Evolutionary conservation across 2,888 invertebrate genomes (phyloP).

Genomic region (Alloplasta piceator): DNA sequence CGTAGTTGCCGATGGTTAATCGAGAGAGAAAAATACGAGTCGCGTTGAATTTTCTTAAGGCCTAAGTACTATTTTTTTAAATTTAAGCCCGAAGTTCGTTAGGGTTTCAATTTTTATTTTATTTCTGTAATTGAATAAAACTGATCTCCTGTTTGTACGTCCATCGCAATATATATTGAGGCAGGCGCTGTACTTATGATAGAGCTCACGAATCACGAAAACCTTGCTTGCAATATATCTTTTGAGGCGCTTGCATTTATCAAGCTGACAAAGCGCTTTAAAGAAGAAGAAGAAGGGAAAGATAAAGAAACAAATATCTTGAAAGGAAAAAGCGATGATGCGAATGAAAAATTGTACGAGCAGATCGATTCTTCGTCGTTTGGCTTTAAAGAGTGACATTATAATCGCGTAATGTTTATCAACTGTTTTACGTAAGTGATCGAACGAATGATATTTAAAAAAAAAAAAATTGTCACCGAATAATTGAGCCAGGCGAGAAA

Average conservation of each 20-base stretch:
- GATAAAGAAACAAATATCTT: constrained; percentile 16
- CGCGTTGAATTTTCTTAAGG: constrained; percentile 53
- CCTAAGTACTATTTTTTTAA: constrained; percentile 53
- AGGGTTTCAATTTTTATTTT: not conserved
- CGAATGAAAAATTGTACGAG: constrained; percentile 38
- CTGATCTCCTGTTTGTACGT: constrained; percentile 1
- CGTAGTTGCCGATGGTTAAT: not conserved
- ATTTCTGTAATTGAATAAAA: constrained; percentile 11
- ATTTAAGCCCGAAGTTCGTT: constrained; percentile 8
- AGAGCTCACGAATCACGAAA: constrained; percentile 36
- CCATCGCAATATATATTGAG: constrained; percentile 1
- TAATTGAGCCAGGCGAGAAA: constrained; percentile 45
- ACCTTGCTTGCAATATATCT: constrained; percentile 58
- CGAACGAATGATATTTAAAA: constrained; percentile 1
- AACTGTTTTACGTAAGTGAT: constrained; percentile 57
- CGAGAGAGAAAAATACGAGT: constrained; percentile 14
- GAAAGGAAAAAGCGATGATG: constrained; percentile 25
- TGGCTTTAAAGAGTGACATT: constrained; percentile 53
- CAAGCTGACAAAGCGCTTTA: not conserved
- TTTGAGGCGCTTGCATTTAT: constrained; percentile 58
- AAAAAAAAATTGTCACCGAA: constrained; percentile 53
- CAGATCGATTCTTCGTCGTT: constrained; percentile 42
- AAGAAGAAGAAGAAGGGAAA: too few species aligned
- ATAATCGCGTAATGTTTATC: constrained; percentile 56
- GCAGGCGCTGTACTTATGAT: constrained; percentile 47